A percentile compares a stretch with the other conserved stretches of the same genome.
Evolutionary conservation across 30 jellyfish, hydroid and myxozoan species (phyloP).

Genomic region (Turritopsis dohrnii): DNA sequence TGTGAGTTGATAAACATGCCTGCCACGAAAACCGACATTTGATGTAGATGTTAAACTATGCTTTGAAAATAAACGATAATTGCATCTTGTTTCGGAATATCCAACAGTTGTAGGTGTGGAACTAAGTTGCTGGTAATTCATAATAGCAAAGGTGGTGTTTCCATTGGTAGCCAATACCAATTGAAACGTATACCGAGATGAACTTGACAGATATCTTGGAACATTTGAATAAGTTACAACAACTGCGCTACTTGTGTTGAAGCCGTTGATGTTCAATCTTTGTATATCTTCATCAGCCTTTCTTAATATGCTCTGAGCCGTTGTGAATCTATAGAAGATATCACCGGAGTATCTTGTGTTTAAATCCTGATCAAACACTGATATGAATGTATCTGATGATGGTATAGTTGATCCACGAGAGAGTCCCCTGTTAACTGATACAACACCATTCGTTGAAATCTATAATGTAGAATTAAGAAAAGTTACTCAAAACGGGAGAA

Average conservation of each 20-base stretch:
- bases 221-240: not conserved
- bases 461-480: not conserved
- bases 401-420: not conserved
- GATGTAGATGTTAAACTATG: not conserved
- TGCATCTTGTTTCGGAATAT: not conserved
- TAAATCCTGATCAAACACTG: not conserved
- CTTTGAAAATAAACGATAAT: not conserved
- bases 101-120: not conserved
- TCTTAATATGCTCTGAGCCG: not conserved
- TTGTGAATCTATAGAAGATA: conserved; percentile 1
- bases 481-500: too few relatives aligned
- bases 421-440: not conserved
- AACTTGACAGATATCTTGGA: not conserved
- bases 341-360: not conserved
- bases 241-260: not conserved
- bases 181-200: not conserved
- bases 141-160: not conserved
- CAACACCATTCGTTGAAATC: not conserved
- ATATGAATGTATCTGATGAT: not conserved
- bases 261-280: not conserved
- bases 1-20: not conserved
- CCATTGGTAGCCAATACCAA: not conserved
- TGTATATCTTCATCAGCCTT: not conserved
- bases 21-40: not conserved
- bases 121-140: not conserved